These are phyloP conservation scores for Hirtodrosophila cameraria DNA, from an alignment of 2,888 invertebrate species.

Conservation along the genomic window DNA sequence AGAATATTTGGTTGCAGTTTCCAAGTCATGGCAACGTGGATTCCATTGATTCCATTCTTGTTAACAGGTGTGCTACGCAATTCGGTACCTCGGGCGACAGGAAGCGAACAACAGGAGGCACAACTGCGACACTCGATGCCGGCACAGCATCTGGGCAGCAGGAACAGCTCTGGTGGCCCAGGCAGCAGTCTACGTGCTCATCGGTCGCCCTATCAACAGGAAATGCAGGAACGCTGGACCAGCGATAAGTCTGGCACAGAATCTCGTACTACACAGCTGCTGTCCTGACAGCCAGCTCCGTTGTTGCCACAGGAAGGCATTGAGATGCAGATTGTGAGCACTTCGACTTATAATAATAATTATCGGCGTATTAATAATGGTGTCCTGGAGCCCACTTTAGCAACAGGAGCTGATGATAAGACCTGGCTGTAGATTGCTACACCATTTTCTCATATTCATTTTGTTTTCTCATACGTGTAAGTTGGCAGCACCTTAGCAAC, in stretches of 20 bases:
- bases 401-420: constrained; percentile 62
- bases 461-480: no score
- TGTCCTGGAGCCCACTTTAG: neutral
- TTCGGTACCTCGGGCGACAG: constrained; percentile 58
- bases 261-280: constrained; percentile 51
- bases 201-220: constrained; percentile 55
- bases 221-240: constrained; percentile 56
- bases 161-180: constrained; percentile 19
- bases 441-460: constrained; percentile 38
- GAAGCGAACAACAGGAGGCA: constrained; percentile 26
- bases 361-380: constrained; percentile 56
- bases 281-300: constrained; percentile 56
- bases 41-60: neutral
- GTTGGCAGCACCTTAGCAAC: no score
- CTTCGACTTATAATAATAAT: constrained; percentile 57
- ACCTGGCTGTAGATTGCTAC: constrained; percentile 75
- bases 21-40: neutral
- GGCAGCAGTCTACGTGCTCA: constrained; percentile 33
- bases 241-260: constrained; percentile 35
- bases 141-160: constrained; percentile 39
- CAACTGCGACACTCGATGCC: constrained; percentile 65
- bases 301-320: constrained; percentile 38
- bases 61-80: constrained; percentile 73
- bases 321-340: constrained; percentile 54
- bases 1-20: neutral